Evolutionary conservation across 2,113 vertebrate genomes (phyloP).

Genomic region (Melanerpes formicivorus): DNA sequence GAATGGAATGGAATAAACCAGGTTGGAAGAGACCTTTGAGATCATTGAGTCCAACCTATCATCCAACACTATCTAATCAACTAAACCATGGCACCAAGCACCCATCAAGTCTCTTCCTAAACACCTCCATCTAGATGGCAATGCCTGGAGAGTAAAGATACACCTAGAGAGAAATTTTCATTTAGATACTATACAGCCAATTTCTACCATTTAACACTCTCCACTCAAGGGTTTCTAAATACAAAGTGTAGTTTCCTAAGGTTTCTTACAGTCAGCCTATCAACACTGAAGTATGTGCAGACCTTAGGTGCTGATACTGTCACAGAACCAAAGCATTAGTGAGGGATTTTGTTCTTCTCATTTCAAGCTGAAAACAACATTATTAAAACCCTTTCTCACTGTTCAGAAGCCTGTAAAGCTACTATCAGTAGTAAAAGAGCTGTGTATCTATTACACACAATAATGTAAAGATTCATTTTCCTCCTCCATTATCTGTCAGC

Average conservation of each 20-base stretch:
- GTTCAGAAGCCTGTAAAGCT: slow-evolving; percentile 42
- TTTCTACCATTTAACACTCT: neutral
- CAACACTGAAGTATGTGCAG: neutral
- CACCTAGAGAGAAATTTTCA: neutral
- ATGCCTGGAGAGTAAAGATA: neutral
- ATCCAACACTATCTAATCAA: too few species aligned
- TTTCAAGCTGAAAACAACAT: neutral
- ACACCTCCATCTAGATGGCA: too few species aligned
- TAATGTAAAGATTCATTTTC: slow-evolving; percentile 50
- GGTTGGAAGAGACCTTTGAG: too few species aligned
- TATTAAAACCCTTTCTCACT: slow-evolving; percentile 42
- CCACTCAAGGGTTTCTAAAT: neutral
- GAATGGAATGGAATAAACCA: too few species aligned
- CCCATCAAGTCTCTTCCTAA: too few species aligned
- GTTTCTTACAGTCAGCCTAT: neutral
- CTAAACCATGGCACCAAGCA: too few species aligned
- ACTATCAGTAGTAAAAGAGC: neutral
- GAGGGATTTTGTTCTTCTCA: slow-evolving; percentile 2
- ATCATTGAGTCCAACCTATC: too few species aligned
- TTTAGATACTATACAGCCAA: neutral
- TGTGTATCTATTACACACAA: neutral
- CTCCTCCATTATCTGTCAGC: slow-evolving; percentile 27
- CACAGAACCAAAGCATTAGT: neutral
- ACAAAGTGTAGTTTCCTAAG: neutral
- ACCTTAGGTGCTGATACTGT: neutral